Percentiles rank a stretch among this genome's conserved stretches.
Evolutionary conservation across 2,113 vertebrate species (phyloP).

Genomic region (Phalacrocorax carbo): DNA sequence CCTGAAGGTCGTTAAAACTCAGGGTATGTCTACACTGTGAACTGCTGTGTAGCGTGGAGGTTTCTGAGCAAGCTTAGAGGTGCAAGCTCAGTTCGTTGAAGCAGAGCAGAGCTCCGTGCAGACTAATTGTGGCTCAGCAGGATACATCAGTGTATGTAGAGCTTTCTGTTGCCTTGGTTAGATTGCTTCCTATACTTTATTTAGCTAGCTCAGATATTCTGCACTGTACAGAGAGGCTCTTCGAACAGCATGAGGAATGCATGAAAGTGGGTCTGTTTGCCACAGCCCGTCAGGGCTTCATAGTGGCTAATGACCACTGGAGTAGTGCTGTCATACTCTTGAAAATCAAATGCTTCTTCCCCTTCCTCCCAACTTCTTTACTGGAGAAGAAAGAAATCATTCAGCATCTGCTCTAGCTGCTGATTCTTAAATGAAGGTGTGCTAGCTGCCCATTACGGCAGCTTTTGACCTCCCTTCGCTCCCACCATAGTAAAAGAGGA

Average conservation of each 20-base stretch:
- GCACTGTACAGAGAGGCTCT: not conserved
- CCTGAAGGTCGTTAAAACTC: not conserved
- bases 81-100: not conserved
- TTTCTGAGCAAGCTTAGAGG: not conserved
- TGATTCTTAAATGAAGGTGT: not conserved
- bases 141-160: not conserved
- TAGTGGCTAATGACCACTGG: not conserved
- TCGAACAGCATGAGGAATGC: not conserved
- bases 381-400: not conserved
- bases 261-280: not conserved
- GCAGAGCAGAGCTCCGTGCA: not conserved
- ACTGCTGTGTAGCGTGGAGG: not conserved
- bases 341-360: not conserved
- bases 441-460: not conserved
- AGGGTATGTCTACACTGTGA: not conserved
- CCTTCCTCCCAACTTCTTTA: not conserved
- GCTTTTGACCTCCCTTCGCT: not conserved
- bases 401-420: not conserved
- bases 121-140: not conserved
- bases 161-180: constrained; percentile 27
- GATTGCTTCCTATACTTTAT: constrained; percentile 11
- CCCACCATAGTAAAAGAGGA: not conserved
- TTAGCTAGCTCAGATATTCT: not conserved
- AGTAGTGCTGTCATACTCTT: not conserved
- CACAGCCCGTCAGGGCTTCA: not conserved